phyloP scores from a whole-genome alignment of 2,888 invertebrate genomes.

The Liodrosophila aerea region DNA sequence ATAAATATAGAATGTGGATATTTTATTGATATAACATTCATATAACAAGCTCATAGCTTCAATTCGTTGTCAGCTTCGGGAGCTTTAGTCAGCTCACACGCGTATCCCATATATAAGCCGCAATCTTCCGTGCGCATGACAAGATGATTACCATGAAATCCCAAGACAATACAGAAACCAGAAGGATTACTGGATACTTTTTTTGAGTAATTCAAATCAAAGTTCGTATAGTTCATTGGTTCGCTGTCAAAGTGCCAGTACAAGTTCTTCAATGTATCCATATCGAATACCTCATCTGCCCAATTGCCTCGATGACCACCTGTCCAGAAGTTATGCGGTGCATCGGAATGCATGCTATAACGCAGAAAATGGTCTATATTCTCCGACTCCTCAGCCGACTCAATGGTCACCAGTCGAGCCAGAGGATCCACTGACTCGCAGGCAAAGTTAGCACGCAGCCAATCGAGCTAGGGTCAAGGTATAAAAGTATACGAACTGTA shows the following conservation, averaged over 20 bases:
- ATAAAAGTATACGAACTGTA: too few species aligned
- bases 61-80: too few species aligned
- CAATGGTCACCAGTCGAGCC: slow-evolving; percentile 42
- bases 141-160: slow-evolving; percentile 22
- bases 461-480: slow-evolving; percentile 41
- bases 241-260: slow-evolving; percentile 52
- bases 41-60: too few species aligned
- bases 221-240: slow-evolving; percentile 60
- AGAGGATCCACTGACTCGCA: slow-evolving; percentile 52
- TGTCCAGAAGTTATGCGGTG: slow-evolving; percentile 51
- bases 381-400: slow-evolving; percentile 39
- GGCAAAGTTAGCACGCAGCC: slow-evolving; percentile 56
- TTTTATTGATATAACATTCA: neutral
- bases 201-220: too few species aligned
- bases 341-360: slow-evolving; percentile 36
- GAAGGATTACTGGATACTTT: slow-evolving; percentile 7
- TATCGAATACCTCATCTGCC: slow-evolving; percentile 4
- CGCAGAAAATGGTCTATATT: slow-evolving; percentile 36
- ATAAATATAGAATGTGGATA: neutral
- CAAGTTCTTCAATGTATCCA: slow-evolving; percentile 25
- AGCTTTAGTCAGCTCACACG: slow-evolving; percentile 32
- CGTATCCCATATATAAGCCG: slow-evolving; percentile 33
- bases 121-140: slow-evolving; percentile 41
- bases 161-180: slow-evolving; percentile 52
- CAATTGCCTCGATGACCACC: slow-evolving; percentile 61